These are phyloP conservation scores for Amphipoea oculea DNA, from an alignment of 2,888 invertebrate genomes.

Conservation along the genomic window DNA sequence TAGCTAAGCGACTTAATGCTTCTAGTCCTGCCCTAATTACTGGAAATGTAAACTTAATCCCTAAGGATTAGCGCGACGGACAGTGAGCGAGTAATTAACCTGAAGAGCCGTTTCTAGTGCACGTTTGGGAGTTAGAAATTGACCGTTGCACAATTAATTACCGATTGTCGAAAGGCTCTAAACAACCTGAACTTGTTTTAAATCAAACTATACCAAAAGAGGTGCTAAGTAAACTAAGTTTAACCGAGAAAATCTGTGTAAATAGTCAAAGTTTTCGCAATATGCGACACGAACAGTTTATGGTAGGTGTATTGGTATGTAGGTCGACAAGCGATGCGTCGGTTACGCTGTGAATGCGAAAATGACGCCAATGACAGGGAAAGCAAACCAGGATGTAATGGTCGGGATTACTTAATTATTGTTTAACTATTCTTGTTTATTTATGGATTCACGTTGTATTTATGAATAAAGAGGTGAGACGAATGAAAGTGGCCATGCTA, in stretches of 20 bases:
- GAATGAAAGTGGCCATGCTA: constrained; percentile 46
- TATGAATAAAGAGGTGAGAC: constrained; percentile 40
- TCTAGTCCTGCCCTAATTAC: constrained; percentile 38
- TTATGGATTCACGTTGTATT: constrained; percentile 41
- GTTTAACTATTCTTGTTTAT: constrained; percentile 51
- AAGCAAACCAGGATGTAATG: constrained; percentile 69
- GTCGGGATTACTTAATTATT: constrained; percentile 61
- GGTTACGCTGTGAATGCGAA: constrained; percentile 67
- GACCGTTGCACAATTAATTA: constrained; percentile 24
- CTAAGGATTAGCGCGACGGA: constrained; percentile 26
- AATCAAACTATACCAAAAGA: constrained; percentile 6
- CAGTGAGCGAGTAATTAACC: constrained; percentile 42
- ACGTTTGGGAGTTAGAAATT: constrained; percentile 18
- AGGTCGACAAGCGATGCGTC: constrained; percentile 66
- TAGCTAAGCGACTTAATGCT: constrained; percentile 43
- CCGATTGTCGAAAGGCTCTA: background rate
- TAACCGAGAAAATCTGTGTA: constrained; percentile 47
- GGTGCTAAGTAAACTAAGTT: constrained; percentile 47
- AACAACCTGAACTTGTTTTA: constrained; percentile 26
- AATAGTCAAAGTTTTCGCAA: constrained; percentile 64
- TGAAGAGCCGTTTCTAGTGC: constrained; percentile 14
- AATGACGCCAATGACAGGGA: constrained; percentile 69
- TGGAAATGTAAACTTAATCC: constrained; percentile 33
- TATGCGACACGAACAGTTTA: constrained; percentile 57
- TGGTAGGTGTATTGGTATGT: constrained; percentile 69